A percentile compares a stretch with the other conserved stretches of the same genome.
Evolutionary conservation across 2,113 vertebrate species (phyloP).

Genomic region (Urocynchramus pylzowi): DNA sequence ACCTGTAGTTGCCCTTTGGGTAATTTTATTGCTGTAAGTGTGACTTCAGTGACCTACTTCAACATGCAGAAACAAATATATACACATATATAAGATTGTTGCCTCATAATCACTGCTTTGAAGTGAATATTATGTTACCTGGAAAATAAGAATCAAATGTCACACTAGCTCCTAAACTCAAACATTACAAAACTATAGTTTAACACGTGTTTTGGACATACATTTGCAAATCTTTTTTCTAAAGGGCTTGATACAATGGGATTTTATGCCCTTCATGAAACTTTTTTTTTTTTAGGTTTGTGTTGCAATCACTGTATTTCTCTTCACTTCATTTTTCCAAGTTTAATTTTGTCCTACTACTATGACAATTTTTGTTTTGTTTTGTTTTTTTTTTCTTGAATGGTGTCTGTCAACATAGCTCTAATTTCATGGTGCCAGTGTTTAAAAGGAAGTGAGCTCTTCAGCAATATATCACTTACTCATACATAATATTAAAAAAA

Average conservation of each 20-base stretch:
- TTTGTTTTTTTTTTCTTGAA: background rate
- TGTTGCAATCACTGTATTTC: background rate
- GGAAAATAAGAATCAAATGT: background rate
- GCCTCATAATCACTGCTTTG: background rate
- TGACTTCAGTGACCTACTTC: background rate
- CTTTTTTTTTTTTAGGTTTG: background rate
- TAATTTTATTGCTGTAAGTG: background rate
- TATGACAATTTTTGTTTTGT: background rate
- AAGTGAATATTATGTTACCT: background rate
- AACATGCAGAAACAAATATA: background rate
- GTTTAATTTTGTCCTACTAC: background rate
- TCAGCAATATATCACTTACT: background rate
- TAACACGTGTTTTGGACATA: background rate
- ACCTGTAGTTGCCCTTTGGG: background rate
- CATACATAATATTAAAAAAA: background rate
- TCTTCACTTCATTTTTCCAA: background rate
- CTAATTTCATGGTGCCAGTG: background rate
- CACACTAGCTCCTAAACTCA: background rate
- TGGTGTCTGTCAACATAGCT: background rate
- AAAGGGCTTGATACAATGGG: background rate
- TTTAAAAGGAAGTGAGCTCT: background rate
- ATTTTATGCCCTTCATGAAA: background rate
- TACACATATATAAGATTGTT: background rate
- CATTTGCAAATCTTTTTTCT: background rate
- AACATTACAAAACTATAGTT: fast-evolving